phyloP scores from a whole-genome alignment of 2,888 invertebrate species.

The Germaria angustata region DNA sequence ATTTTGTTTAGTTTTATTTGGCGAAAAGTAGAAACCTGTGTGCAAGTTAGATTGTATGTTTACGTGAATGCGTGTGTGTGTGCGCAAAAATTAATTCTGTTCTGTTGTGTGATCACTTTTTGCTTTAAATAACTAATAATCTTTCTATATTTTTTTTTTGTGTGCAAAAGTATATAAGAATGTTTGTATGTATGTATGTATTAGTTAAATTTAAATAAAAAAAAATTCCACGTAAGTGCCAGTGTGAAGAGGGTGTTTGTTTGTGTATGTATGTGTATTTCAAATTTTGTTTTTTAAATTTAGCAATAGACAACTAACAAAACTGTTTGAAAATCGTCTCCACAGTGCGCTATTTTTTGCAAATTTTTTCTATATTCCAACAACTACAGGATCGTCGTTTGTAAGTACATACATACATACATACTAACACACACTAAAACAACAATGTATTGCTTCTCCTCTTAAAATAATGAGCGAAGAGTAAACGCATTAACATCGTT shows the following conservation, averaged over 20 bases:
- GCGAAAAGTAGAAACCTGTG: not conserved
- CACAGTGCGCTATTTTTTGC: slow-evolving; percentile 9
- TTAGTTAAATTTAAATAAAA: not conserved
- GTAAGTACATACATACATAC: not conserved
- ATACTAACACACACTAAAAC: not conserved
- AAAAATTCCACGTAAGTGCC: not conserved
- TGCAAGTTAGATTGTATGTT: not conserved
- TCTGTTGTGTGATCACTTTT: slow-evolving; percentile 51
- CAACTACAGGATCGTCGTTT: not conserved
- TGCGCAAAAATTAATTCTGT: slow-evolving; percentile 32
- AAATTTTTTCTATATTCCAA: not conserved
- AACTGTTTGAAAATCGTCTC: not conserved
- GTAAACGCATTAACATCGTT: not conserved
- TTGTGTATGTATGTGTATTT: not conserved
- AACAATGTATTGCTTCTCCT: not conserved
- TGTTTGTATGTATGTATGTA: not conserved
- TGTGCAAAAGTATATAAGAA: not conserved
- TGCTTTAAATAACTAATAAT: slow-evolving; percentile 33
- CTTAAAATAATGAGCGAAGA: not conserved
- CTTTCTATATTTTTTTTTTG: slow-evolving; percentile 3
- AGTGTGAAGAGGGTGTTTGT: not conserved
- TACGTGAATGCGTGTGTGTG: slow-evolving; percentile 8
- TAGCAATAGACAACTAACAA: slow-evolving; percentile 15
- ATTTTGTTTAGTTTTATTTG: slow-evolving; percentile 7
- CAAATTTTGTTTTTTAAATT: too few species aligned